Evolutionary conservation across 1,140 invertebrate genomes (phyloP), one percentile per base, ranked within the genome.

Genomic region (Cydia splendana): DNA sequence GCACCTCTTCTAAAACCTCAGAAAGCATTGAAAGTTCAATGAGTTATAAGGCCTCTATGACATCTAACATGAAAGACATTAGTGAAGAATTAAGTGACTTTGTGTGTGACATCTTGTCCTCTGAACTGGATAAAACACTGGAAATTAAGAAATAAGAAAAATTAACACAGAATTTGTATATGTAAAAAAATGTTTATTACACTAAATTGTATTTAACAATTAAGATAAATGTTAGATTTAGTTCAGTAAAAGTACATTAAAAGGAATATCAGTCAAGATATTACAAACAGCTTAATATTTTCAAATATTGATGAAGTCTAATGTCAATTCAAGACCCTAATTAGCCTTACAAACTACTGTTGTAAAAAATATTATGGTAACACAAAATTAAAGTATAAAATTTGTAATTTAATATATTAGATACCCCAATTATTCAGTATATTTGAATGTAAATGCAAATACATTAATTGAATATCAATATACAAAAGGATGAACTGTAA

Each of bases 71-170:
- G 30, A 78, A 79, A 74, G 53, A 48, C 6, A 75, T 76, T 1
- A 80, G 73, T 79, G 81, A 80, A n/a, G 79, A 79, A 71, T 76
- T 76, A 10, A 77, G 78, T 65, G 83, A 82, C 30, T 78, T 79
- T 30, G 74, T 78, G 4, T 78, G 76, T 74, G 78, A 81, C 42
- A 82, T 82, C 28, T 53, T 77, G 24, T 78, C 69, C 18, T 77
- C 77, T 10, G 81, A 82, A 57, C 65, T 84, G 10, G 81, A 79
- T 75, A 76, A 82, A 67, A 77, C 82, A 15, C 77, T 80, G 45
- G 83, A 83, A 28, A 38, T 38, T 38, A 76, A 62, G 57, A 62
- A 82, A 80, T 77, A 75, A 82, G 38, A 80, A 79, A 79, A 79
- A 82, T 24, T 24, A 24, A 65, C 20, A 75, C 48, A 3, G 53